phyloP scores from a whole-genome alignment of 1,140 invertebrate genomes.

The Diachasmimorpha longicaudata region DNA sequence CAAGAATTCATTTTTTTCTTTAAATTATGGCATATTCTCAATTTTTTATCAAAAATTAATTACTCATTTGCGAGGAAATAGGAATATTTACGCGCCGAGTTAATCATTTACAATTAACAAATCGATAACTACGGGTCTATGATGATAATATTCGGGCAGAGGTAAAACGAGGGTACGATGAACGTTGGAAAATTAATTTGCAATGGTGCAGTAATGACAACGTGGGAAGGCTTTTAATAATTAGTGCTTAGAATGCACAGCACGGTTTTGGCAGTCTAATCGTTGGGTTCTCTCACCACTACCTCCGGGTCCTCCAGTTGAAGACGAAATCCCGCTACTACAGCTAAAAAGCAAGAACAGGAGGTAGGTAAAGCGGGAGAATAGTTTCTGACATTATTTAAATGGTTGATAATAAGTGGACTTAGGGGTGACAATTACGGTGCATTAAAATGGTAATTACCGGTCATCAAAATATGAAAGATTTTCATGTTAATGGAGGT shows the following conservation, averaged over 20 bases:
- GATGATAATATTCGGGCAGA: background rate
- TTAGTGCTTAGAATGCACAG: slow-evolving; percentile 26
- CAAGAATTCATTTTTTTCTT: too few relatives aligned
- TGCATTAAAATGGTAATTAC: slow-evolving; percentile 15
- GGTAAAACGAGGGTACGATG: slow-evolving; percentile 11
- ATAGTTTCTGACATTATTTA: slow-evolving; percentile 23
- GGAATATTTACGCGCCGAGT: background rate
- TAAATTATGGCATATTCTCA: too few relatives aligned
- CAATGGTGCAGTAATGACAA: slow-evolving; percentile 22
- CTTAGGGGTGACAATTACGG: slow-evolving; percentile 19
- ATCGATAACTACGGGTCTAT: background rate
- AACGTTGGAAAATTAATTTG: slow-evolving; percentile 24
- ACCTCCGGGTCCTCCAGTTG: background rate
- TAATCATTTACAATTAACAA: slow-evolving; percentile 10
- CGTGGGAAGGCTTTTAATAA: slow-evolving; percentile 25
- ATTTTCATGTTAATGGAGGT: slow-evolving; percentile 11
- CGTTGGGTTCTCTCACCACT: background rate
- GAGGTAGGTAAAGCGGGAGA: background rate
- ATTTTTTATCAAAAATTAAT: too few relatives aligned
- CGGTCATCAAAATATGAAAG: slow-evolving; percentile 4
- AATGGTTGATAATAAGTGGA: slow-evolving; percentile 12
- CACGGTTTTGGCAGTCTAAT: slow-evolving; percentile 16
- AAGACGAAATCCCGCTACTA: background rate
- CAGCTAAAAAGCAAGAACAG: background rate
- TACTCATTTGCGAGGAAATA: too few relatives aligned